Conservation (phyloP, 2,113 vertebrate species). For the Pseudopodoces humilis region DNA sequence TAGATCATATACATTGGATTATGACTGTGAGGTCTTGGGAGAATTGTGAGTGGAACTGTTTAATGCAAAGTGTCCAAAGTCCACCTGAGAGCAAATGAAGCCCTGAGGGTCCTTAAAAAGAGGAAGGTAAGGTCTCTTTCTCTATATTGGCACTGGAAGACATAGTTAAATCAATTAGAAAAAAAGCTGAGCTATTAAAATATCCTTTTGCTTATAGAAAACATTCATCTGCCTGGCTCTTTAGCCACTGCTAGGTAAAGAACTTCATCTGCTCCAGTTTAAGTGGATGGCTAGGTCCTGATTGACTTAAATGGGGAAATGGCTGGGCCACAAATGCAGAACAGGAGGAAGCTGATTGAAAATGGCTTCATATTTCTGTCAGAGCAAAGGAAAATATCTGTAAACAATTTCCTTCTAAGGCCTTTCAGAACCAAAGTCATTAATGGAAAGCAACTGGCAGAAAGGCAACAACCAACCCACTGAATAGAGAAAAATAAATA, state of each 20-base stretch:
- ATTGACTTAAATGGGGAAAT: constrained; percentile 34
- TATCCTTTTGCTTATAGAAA: neutral
- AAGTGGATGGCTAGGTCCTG: neutral
- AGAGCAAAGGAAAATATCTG: constrained; percentile 57
- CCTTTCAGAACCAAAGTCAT: constrained; percentile 19
- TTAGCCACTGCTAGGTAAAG: neutral
- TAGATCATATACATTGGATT: neutral
- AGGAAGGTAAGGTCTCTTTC: neutral
- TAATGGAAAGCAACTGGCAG: constrained; percentile 58
- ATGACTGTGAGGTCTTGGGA: neutral
- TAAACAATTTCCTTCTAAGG: constrained; percentile 61
- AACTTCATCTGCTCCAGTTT: constrained; percentile 55
- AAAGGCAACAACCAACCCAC: neutral
- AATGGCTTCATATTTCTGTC: constrained; percentile 55
- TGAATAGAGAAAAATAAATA: neutral
- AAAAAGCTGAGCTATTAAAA: neutral
- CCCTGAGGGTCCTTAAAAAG: neutral
- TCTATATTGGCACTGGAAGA: neutral
- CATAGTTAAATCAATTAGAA: neutral
- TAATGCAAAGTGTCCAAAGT: neutral
- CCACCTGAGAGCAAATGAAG: neutral
- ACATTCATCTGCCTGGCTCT: neutral
- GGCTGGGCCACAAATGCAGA: constrained; percentile 12
- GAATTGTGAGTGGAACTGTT: neutral
- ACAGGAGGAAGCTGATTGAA: constrained; percentile 35